Conservation (phyloP, 2,797 vertebrate species). For the Atherinosoma microstoma region DNA sequence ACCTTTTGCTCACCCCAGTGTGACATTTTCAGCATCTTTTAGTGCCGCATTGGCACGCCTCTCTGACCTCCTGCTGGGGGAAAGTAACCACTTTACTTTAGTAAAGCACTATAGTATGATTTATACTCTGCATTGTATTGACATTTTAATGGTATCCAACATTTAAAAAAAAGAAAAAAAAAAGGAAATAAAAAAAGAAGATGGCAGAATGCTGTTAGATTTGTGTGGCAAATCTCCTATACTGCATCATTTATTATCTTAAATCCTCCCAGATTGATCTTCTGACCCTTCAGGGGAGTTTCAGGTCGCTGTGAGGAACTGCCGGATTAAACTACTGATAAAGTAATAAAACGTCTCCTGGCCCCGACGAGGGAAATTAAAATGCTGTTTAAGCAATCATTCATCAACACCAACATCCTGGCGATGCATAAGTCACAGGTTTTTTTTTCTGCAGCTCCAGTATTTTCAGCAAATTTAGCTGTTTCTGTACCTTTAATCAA, state of each 20-base stretch:
- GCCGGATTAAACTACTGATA: not conserved
- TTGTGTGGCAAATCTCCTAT: not conserved
- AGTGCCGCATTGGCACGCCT: constrained; percentile 6
- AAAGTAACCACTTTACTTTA: not conserved
- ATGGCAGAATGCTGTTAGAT: not conserved
- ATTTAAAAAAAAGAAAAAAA: not conserved
- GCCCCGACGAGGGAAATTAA: not conserved
- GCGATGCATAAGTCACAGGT: not conserved
- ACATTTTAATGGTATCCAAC: not conserved
- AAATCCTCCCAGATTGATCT: no score
- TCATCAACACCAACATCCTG: not conserved
- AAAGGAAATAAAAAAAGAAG: not conserved
- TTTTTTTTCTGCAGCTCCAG: not conserved
- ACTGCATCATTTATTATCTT: no score
- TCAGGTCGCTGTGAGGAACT: not conserved
- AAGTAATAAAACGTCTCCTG: not conserved
- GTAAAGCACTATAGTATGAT: not conserved
- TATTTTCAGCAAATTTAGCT: not conserved
- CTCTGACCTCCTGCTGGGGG: constrained; percentile 5
- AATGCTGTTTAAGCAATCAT: not conserved
- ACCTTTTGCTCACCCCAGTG: constrained; percentile 18
- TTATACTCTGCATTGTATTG: not conserved
- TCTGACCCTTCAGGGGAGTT: not conserved
- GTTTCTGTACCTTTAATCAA: not conserved
- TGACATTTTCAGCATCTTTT: constrained; percentile 22